Base-by-base conservation (phyloP, 2,797 vertebrate species). In the Peromyscus eremicus region DNA sequence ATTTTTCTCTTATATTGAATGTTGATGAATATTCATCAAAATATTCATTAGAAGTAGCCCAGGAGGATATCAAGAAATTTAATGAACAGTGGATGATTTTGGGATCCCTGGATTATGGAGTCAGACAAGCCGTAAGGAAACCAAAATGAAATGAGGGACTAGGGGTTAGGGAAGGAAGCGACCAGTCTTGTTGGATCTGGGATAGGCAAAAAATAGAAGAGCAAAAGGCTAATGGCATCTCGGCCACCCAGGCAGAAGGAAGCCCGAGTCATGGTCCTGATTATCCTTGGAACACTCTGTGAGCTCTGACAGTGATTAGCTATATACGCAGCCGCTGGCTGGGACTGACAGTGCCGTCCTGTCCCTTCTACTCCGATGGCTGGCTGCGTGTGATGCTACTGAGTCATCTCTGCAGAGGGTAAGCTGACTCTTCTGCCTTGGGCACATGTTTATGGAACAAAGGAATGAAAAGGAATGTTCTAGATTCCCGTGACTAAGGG, bases 11-110 rank as follows among this genome's bases (percentile, higher is more conserved):
- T 71, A 73, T 37, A 27, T 68, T 90, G 25, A 92, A 12, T 90
- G 85, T 60, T 82, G 40, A 97, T 91, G 29, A 93, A 12, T 90
- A 85, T 60, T 85, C 60, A 97, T 91, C 37, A 94, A 91, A 95
- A 77, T 96, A 86, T 34, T 66, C 57, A 92, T 84, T 43, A 73
- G 73, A 95, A 96, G 60, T 73, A 75, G 21, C 34, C 70, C 52
- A 57, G 57, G 68, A 70, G 19, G 49, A 91, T 91, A 88, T 73
- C 14, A 90, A 86, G 91, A 88, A 85, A 60, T 17, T 37, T 85
- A 92, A 91, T 55, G 46, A 92, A 85, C 82, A 49, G 77, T 55
- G 25, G 19, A 43, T 95, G 93, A 83, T 75, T 93, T 87, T 62
- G 57, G 32, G 79, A 71, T 81, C 27, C 70, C 7, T 81, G 77